Conservation (phyloP, 1,140 invertebrate species). For the Lepidurus arcticus region DNA sequence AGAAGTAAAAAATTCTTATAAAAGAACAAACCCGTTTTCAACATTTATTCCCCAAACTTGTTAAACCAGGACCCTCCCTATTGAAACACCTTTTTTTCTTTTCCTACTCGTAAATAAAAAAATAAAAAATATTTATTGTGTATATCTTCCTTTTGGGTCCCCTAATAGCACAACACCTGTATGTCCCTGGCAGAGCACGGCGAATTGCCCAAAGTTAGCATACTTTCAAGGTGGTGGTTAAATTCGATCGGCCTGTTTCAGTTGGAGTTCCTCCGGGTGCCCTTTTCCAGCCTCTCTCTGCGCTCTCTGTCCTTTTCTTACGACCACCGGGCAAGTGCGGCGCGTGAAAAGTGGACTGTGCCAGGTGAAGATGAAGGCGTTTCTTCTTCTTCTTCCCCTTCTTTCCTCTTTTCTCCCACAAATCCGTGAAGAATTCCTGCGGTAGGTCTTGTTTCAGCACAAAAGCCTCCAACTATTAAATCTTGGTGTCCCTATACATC, state of each 20-base stretch:
- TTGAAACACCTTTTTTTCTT: background rate
- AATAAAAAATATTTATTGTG: background rate
- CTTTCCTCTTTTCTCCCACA: background rate
- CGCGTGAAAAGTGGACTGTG: background rate
- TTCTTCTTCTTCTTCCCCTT: background rate
- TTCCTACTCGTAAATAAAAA: background rate
- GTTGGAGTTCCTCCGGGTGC: background rate
- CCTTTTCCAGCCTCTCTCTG: background rate
- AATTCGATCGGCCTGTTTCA: constrained; percentile 21
- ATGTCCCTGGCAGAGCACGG: background rate
- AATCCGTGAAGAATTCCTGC: constrained; percentile 10
- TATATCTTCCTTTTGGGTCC: background rate
- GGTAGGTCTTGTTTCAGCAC: constrained; percentile 18
- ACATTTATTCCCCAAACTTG: background rate
- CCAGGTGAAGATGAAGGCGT: constrained; percentile 20
- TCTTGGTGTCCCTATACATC: background rate
- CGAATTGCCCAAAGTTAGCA: constrained; percentile 16
- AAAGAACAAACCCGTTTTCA: background rate
- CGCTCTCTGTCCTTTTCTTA: background rate
- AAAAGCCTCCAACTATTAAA: constrained; percentile 16
- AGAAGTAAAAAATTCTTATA: background rate
- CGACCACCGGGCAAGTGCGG: background rate
- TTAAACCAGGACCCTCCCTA: background rate
- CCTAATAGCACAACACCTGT: background rate
- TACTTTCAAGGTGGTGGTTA: constrained; percentile 14